These are phyloP conservation scores for Formicarius rufipectus DNA, from an alignment of 2,113 vertebrate species.

Conservation along the genomic window DNA sequence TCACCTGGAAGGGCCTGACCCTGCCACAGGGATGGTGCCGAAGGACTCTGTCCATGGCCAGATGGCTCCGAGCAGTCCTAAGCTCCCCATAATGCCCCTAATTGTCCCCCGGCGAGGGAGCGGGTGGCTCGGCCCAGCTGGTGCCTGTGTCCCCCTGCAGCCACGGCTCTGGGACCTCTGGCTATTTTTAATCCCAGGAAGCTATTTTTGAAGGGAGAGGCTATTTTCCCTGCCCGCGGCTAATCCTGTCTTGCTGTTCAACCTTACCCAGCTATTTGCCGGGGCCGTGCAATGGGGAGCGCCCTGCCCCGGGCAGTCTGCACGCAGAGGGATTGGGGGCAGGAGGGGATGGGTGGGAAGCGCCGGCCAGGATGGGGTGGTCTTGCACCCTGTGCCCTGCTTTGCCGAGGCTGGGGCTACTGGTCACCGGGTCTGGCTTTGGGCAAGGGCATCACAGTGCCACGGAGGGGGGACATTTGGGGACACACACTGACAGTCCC, in stretches of 20 bases:
- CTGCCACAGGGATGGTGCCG: rapidly evolving
- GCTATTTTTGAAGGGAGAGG: constrained; percentile 47
- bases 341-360: neutral
- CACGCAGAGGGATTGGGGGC: neutral
- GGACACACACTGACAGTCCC: neutral
- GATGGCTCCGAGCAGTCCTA: constrained; percentile 26
- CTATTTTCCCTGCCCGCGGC: constrained; percentile 51
- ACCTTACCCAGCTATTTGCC: constrained; percentile 8
- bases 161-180: neutral
- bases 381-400: neutral
- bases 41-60: neutral
- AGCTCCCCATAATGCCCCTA: constrained; percentile 48
- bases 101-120: neutral
- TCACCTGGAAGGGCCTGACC: neutral
- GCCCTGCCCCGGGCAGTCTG: neutral
- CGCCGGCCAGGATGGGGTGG: rapidly evolving
- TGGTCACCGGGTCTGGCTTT: rapidly evolving
- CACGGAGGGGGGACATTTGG: neutral
- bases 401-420: neutral
- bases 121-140: constrained; percentile 12
- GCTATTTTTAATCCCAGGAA: constrained; percentile 57
- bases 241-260: constrained; percentile 42
- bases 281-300: neutral
- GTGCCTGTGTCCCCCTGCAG: neutral
- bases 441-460: rapidly evolving